phyloP scores from a whole-genome alignment of 2,797 vertebrate species.

The Phoeniculus purpureus region DNA sequence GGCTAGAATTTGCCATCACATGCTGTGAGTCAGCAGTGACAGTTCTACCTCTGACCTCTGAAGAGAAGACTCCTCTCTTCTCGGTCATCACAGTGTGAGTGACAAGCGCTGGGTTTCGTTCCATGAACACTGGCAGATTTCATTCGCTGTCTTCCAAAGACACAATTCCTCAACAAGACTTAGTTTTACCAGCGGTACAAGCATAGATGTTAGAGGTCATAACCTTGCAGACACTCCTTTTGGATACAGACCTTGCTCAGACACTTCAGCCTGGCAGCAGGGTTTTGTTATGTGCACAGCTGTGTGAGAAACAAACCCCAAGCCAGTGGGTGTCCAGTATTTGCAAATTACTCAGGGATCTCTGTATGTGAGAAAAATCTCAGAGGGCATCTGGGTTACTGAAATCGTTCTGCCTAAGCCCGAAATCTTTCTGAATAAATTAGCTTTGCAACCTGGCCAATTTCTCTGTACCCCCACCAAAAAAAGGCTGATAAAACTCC shows the following conservation, averaged over 20 bases:
- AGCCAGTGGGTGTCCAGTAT: neutral
- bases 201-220: neutral
- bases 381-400: neutral
- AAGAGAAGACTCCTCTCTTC: neutral
- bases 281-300: neutral
- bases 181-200: neutral
- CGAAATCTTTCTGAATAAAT: neutral
- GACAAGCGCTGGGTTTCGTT: neutral
- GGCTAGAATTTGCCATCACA: neutral
- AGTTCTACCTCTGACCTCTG: neutral
- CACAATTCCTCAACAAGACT: neutral
- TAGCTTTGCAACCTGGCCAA: neutral
- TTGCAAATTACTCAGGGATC: neutral
- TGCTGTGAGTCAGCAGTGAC: neutral
- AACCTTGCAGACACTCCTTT: neutral
- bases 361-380: neutral
- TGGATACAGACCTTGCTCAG: neutral
- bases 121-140: neutral
- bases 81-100: neutral
- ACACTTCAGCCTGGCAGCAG: neutral
- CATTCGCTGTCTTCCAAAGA: neutral
- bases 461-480: neutral
- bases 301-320: neutral
- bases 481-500: too few species aligned
- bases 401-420: neutral